Evolutionary conservation across 2,888 invertebrate genomes (phyloP), one percentile per base, ranked within the genome.

Genomic region (Microchrysa polita): DNA sequence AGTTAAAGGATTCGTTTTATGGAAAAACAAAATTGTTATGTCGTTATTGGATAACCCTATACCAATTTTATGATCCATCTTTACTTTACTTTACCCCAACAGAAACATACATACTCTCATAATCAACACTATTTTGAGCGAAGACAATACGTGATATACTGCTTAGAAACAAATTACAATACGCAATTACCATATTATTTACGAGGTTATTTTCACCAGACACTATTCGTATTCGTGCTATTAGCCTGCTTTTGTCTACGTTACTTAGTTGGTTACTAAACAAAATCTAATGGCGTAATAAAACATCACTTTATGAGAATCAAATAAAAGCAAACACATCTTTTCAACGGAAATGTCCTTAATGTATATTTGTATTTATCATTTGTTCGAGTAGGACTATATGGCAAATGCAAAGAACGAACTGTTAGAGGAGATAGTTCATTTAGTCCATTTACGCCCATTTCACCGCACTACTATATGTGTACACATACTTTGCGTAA

Each of bases 301-400:
- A 61, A 61, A 61, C 40, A 61, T 42, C 40, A 34, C 40, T 61
- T 61, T 40, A 61, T 61, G 61, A 23, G 61, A 27, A 40, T 40
- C 12, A 40, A 40, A 61, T 61, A 61, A 61, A 61, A 61, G 20
- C 61, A 61, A 22, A 34, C 23, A 59, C 5, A 59, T 23, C 22
- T 22, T 23, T 23, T 59, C 48, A 48, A n/a, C 16, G 12, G 48
- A n/a, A 48, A 48, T n/a, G 14, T 12, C 14, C 16, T 48, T 48
- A 48, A 48, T 10, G 27, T 34, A 7, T 34, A 34, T 34, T 34
- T 34, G 27, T 34, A 34, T 34, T 34, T 34, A 34, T 34, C 27
- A 34, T 34, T 34, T 34, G 27, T 34, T n/a, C n/a, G n/a, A n/a
- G n/a, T n/a, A n/a, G n/a, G n/a, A n/a, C n/a, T n/a, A 34, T 34